These are phyloP conservation scores for Dendroctonus valens DNA, from an alignment of 1,140 invertebrate genomes.

Conservation along the genomic window DNA sequence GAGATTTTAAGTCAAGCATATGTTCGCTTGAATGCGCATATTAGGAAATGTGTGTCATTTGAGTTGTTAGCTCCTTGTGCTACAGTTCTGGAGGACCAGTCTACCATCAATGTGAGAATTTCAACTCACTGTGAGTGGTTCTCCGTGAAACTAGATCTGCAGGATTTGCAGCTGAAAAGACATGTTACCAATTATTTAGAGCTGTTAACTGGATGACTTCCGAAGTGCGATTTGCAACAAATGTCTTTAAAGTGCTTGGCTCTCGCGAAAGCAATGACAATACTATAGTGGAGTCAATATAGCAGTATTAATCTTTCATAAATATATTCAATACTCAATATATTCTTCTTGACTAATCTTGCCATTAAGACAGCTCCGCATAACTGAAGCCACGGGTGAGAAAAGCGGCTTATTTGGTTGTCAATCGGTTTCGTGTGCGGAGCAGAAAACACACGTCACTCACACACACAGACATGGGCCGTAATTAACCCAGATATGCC, in stretches of 20 bases:
- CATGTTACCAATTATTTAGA: constrained; percentile 48
- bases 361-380: constrained; percentile 45
- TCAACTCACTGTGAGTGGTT: neutral
- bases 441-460: too few species aligned
- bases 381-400: constrained; percentile 46
- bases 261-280: constrained; percentile 48
- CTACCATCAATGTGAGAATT: constrained; percentile 2
- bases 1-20: too few species aligned
- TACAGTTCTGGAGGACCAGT: too few species aligned
- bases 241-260: constrained; percentile 45
- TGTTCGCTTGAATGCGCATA: too few species aligned
- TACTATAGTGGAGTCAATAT: constrained; percentile 50
- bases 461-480: too few species aligned
- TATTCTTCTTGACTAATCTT: constrained; percentile 29
- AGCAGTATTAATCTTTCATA: constrained; percentile 41
- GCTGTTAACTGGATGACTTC: constrained; percentile 40
- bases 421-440: too few species aligned
- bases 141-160: constrained; percentile 46
- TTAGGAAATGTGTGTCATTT: too few species aligned
- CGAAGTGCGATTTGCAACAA: constrained; percentile 48
- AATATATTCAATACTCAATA: constrained; percentile 35
- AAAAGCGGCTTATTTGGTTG: too few species aligned
- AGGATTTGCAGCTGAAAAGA: constrained; percentile 44
- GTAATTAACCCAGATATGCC: too few species aligned
- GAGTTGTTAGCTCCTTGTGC: too few species aligned